Conservation (phyloP, 1,140 invertebrate species). For the Caenorhabditis brenneri region DNA sequence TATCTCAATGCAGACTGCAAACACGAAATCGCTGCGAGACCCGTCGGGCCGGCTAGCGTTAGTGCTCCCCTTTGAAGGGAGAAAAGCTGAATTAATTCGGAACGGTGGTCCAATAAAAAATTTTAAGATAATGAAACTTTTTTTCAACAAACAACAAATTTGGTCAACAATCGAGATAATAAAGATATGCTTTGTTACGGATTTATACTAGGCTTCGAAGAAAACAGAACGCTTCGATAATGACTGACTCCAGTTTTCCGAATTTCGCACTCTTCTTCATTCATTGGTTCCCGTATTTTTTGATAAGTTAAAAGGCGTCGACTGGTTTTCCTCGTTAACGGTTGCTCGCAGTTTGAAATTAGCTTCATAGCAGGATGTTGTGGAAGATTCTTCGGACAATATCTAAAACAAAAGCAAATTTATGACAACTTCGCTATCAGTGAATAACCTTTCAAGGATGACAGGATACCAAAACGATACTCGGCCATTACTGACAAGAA, state of each 20-base stretch:
- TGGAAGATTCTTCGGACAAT: conserved; percentile 72
- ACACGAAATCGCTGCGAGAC: not conserved
- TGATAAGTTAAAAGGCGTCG: conserved; percentile 63
- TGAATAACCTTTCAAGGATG: conserved; percentile 69
- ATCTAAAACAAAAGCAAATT: conserved; percentile 63
- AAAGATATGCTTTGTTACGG: not conserved
- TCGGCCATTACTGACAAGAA: conserved; percentile 71
- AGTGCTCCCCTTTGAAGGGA: not conserved
- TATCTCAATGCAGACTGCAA: conserved; percentile 13
- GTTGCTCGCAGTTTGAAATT: conserved; percentile 73
- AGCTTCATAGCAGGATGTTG: conserved; percentile 72
- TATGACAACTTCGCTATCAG: no score
- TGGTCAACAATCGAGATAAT: not conserved
- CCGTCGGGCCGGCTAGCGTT: not conserved
- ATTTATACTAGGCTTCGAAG: conserved; percentile 13
- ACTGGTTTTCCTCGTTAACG: conserved; percentile 62
- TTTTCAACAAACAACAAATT: not conserved
- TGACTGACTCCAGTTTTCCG: not conserved
- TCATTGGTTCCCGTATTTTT: conserved; percentile 54
- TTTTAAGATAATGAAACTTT: not conserved
- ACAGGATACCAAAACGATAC: conserved; percentile 74
- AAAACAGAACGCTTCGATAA: not conserved
- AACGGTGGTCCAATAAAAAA: not conserved
- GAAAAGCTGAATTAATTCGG: no score
- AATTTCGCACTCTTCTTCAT: conserved; percentile 46